Conservation (phyloP, 2,113 vertebrate genomes). For the Cricetomys ansorgei region DNA sequence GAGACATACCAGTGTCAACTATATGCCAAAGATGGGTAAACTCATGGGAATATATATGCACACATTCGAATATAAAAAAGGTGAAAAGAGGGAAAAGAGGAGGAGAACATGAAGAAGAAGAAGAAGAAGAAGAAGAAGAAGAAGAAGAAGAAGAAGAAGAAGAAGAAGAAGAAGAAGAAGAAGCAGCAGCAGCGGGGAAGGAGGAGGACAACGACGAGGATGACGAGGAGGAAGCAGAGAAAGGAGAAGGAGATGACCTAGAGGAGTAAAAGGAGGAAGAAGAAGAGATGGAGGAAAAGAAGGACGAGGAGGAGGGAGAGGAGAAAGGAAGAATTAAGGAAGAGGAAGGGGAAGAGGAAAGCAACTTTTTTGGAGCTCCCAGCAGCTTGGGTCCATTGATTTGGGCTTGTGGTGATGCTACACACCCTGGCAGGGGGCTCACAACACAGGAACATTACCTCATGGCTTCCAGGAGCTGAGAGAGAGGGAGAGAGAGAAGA, state of each 20-base stretch:
- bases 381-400: not conserved
- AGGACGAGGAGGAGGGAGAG: not conserved
- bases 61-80: no score
- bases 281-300: not conserved
- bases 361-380: not conserved
- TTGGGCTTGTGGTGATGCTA: not conserved
- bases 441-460: not conserved
- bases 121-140: not conserved
- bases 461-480: not conserved
- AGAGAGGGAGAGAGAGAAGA: not conserved
- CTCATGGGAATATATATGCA: not conserved
- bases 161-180: not conserved
- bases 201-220: not conserved
- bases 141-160: not conserved
- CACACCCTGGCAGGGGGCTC: not conserved
- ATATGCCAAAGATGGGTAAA: not conserved
- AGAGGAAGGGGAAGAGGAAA: not conserved
- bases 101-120: not conserved
- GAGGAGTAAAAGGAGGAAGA: not conserved
- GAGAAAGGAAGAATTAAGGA: not conserved
- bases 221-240: not conserved
- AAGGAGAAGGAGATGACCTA: no score
- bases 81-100: no score
- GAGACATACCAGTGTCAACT: no score
- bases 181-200: no score